A percentile compares a stretch with the other conserved stretches of the same genome.
Conservation (phyloP, 2,797 vertebrate species). For the Acrossocheilus wenchowensis region DNA sequence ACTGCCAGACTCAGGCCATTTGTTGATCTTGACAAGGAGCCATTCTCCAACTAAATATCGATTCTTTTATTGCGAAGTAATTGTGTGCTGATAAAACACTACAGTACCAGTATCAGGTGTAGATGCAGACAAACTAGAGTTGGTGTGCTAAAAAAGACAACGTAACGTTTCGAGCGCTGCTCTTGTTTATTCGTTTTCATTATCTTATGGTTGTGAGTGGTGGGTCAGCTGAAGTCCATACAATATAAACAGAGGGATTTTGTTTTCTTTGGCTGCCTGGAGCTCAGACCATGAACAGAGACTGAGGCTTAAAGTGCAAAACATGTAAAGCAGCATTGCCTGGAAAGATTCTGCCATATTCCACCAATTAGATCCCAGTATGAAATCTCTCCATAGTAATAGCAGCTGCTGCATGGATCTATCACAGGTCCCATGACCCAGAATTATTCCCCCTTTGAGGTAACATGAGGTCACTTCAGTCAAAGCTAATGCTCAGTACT, state of each 20-base stretch:
- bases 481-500: slow-evolving; percentile 9
- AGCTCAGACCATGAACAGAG: slow-evolving; percentile 11
- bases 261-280: slow-evolving; percentile 34
- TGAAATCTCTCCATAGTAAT: slow-evolving; percentile 13
- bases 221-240: slow-evolving; percentile 42
- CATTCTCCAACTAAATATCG: slow-evolving; percentile 57
- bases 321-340: slow-evolving; percentile 33
- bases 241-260: slow-evolving; percentile 45
- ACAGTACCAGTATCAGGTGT: slow-evolving; percentile 8
- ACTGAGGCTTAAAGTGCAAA: slow-evolving; percentile 16
- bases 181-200: slow-evolving; percentile 39
- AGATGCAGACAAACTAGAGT: slow-evolving; percentile 14
- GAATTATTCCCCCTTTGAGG: slow-evolving; percentile 17
- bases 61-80: slow-evolving; percentile 52
- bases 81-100: slow-evolving; percentile 53
- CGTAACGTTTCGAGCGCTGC: background rate
- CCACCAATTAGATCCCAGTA: slow-evolving; percentile 15
- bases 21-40: slow-evolving; percentile 64
- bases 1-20: slow-evolving; percentile 54
- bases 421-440: slow-evolving; percentile 6
- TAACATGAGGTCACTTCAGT: slow-evolving; percentile 24
- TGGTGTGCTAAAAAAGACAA: background rate
- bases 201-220: slow-evolving; percentile 28
- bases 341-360: slow-evolving; percentile 19
- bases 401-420: background rate